A percentile compares a stretch with the other conserved stretches of the same genome.
Conservation (phyloP, 2,797 vertebrate species). For the Coregonus ussuriensis region DNA sequence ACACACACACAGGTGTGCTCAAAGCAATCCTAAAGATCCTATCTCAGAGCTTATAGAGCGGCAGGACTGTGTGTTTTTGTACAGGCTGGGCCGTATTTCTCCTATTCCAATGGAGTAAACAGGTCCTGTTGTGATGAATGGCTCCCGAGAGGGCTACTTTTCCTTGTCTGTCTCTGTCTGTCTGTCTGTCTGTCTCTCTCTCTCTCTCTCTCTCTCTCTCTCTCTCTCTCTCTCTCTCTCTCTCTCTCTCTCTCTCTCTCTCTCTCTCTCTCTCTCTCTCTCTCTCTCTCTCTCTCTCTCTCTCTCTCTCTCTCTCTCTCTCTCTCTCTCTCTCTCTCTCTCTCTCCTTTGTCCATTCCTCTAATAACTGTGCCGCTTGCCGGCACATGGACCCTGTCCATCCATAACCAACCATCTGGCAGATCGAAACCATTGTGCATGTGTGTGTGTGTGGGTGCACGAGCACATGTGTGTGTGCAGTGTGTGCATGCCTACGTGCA, state of each 20-base stretch:
- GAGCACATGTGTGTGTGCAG: neutral
- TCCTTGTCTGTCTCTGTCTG: slow-evolving; percentile 35
- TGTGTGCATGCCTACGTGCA: neutral
- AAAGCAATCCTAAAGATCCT: neutral
- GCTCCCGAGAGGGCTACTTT: slow-evolving; percentile 56
- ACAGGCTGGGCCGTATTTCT: slow-evolving; percentile 25
- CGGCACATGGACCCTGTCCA: slow-evolving; percentile 65
- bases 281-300: no score
- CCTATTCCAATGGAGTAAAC: slow-evolving; percentile 51
- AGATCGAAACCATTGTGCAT: slow-evolving; percentile 58
- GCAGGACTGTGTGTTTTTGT: neutral
- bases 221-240: no score
- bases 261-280: no score
- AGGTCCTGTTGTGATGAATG: slow-evolving; percentile 53
- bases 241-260: no score
- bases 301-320: slow-evolving; percentile 47
- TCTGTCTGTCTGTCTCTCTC: no score
- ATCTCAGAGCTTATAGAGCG: neutral
- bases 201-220: no score
- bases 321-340: slow-evolving; percentile 17
- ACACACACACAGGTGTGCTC: slow-evolving; percentile 2
- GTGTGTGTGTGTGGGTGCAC: neutral
- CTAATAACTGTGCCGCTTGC: slow-evolving; percentile 66
- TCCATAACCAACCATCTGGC: slow-evolving; percentile 74
- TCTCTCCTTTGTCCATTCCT: slow-evolving; percentile 28